These are phyloP conservation scores for Zoroaster sp. DNA, from an alignment of 53 echinoderm and acorn worm genomes.

Conservation along the genomic window DNA sequence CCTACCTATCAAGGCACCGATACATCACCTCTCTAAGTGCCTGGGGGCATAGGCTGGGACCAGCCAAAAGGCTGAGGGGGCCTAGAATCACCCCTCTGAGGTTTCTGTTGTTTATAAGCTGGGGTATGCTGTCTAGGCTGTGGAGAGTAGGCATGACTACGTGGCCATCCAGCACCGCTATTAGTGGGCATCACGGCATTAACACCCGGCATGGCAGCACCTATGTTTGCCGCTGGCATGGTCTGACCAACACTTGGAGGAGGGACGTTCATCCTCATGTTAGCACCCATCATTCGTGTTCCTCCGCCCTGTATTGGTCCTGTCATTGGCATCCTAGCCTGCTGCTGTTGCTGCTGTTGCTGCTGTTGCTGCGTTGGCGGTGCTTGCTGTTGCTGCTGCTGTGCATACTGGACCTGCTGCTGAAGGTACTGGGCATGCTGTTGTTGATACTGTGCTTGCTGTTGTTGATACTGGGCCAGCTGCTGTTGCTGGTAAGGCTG, in stretches of 20 bases:
- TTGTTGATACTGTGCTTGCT: not conserved
- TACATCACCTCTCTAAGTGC: not conserved
- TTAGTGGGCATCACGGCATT: not conserved
- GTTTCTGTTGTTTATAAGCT: not conserved
- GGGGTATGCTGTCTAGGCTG: not conserved
- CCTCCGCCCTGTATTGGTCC: not conserved
- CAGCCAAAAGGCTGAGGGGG: not conserved
- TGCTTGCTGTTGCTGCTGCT: not conserved
- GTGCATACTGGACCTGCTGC: not conserved
- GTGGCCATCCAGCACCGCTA: not conserved
- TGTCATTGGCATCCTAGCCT: not conserved
- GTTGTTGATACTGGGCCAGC: not conserved
- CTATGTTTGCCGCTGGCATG: not conserved
- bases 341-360: conserved; percentile 30
- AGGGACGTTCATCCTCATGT: too few relatives aligned
- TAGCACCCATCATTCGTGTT: not conserved
- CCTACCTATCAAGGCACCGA: too few relatives aligned
- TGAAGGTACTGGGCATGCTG: not conserved
- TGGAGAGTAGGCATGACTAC: not conserved
- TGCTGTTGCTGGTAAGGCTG: not conserved
- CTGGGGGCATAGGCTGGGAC: not conserved
- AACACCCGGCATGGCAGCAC: not conserved
- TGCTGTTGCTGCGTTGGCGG: conserved; percentile 7
- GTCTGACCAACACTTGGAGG: not conserved
- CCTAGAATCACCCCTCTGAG: not conserved